Conservation (phyloP, 2,888 invertebrate genomes). For the Drosophila quasianomalipes region DNA sequence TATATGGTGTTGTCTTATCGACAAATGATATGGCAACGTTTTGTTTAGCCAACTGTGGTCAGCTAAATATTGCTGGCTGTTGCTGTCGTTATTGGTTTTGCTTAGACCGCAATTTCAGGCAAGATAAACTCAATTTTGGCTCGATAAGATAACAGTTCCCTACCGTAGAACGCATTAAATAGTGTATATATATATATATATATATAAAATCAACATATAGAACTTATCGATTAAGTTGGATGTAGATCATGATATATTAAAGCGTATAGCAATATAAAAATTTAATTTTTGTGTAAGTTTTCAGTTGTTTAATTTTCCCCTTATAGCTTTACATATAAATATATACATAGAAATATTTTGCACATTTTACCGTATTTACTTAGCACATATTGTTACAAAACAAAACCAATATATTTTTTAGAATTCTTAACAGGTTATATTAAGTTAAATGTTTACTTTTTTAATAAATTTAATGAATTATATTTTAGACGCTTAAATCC, state of each 20-base stretch:
- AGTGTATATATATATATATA: constrained; percentile 36
- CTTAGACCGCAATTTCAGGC: constrained; percentile 41
- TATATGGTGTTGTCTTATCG: constrained; percentile 58
- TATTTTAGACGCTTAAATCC: not conserved
- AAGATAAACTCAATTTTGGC: constrained; percentile 57
- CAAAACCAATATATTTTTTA: not conserved
- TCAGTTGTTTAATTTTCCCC: not conserved
- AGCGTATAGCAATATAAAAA: not conserved
- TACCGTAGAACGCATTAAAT: constrained; percentile 4
- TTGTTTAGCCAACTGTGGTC: constrained; percentile 71
- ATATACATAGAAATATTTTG: no score
- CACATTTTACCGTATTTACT: not conserved
- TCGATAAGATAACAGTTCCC: constrained; percentile 57
- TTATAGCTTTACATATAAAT: no score
- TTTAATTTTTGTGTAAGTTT: not conserved
- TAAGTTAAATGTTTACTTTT: not conserved
- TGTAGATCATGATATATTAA: not conserved
- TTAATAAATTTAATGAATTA: not conserved
- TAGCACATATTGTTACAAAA: not conserved
- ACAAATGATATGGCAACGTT: constrained; percentile 63
- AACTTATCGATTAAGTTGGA: no score
- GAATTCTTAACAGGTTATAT: not conserved
- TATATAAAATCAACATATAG: constrained; percentile 24
- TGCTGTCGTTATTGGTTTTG: constrained; percentile 19
- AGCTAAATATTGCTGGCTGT: constrained; percentile 41